These are phyloP conservation scores for Polymixis lichenea DNA, from an alignment of 2,888 invertebrate genomes.

Conservation along the genomic window DNA sequence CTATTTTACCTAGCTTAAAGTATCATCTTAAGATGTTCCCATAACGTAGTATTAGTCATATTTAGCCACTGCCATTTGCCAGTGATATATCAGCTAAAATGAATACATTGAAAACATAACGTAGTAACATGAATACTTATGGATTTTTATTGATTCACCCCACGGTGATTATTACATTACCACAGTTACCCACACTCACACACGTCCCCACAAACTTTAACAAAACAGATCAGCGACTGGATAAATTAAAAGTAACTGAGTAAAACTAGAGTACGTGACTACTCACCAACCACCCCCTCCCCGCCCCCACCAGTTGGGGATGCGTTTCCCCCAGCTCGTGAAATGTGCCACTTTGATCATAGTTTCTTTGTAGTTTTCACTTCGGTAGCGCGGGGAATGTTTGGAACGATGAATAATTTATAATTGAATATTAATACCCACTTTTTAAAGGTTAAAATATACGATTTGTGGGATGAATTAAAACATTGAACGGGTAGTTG, in stretches of 20 bases:
- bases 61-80: too few relatives aligned
- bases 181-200: neutral
- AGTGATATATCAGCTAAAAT: neutral
- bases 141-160: neutral
- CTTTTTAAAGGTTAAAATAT: conserved; percentile 38
- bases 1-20: neutral
- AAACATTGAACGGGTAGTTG: conserved; percentile 6
- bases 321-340: conserved; percentile 58
- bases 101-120: neutral
- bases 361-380: conserved; percentile 68
- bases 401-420: conserved; percentile 61
- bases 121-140: neutral
- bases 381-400: conserved; percentile 47
- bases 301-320: neutral
- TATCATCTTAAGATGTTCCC: neutral
- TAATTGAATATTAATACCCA: conserved; percentile 59
- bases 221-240: conserved; percentile 37
- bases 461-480: conserved; percentile 7
- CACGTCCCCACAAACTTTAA: conserved; percentile 9
- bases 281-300: neutral
- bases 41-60: neutral
- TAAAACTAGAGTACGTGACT: conserved; percentile 33
- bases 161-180: neutral
- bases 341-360: conserved; percentile 69
- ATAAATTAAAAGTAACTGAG: conserved; percentile 58